These are phyloP conservation scores for Loxodonta africana DNA, from an alignment of 2,113 vertebrate species.

Conservation along the genomic window DNA sequence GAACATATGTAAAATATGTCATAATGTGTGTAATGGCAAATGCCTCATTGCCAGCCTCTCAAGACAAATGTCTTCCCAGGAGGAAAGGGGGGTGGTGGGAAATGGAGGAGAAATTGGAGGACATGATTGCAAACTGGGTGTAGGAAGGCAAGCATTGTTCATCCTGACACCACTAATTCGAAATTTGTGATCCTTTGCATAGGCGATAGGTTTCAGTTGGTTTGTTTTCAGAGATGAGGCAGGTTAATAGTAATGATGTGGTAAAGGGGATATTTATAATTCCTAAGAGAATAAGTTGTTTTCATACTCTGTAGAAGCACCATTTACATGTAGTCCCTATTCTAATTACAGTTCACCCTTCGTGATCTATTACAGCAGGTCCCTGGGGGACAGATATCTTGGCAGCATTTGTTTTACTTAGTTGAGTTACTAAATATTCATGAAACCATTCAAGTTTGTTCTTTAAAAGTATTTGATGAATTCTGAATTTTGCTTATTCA, in stretches of 20 bases:
- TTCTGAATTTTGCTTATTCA: neutral
- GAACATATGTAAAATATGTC: constrained; percentile 83
- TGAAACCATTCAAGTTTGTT: constrained; percentile 41
- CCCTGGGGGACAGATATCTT: neutral
- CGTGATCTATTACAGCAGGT: neutral
- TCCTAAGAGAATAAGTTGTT: neutral
- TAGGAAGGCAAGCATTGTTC: constrained; percentile 20
- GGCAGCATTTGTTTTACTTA: constrained; percentile 52
- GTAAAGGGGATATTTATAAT: neutral
- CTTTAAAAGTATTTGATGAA: constrained; percentile 18
- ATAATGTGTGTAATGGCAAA: constrained; percentile 73
- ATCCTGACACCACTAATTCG: neutral
- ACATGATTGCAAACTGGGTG: neutral
- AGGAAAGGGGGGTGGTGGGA: neutral
- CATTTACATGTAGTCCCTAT: neutral
- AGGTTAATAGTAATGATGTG: neutral
- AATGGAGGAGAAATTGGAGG: neutral
- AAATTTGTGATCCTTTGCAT: neutral
- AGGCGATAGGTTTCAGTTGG: neutral
- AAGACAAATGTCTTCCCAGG: constrained; percentile 80
- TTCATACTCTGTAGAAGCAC: neutral
- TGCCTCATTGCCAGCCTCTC: constrained; percentile 76
- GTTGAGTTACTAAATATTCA: constrained; percentile 60
- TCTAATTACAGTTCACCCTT: neutral
- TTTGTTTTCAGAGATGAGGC: neutral